Base-by-base conservation (phyloP, 1,140 invertebrate species). In the Propsilocerus akamusi region DNA sequence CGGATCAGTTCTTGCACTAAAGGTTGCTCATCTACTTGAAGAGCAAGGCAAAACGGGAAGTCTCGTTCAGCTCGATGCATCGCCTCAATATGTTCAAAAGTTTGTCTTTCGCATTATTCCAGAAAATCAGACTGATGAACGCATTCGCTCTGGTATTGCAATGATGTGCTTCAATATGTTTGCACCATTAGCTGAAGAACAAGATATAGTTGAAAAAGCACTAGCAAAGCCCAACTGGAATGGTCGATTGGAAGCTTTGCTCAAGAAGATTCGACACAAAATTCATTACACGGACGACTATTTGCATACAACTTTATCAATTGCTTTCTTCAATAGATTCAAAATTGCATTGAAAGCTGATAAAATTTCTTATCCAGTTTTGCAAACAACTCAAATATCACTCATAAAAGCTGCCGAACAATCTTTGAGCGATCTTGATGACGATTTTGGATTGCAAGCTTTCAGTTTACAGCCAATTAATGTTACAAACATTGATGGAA, bases 381-480 rank as follows among this genome's bases (percentile, higher is more conserved):
- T 57, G 46, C 47, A 77, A 3, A 75, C 73, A 57, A 71, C 80
- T 0, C 69, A 71, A 1, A 73, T 83, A 4, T 69, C 67, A 3
- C 65, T 86, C 10, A 60, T 84, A 3, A 74, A 77, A 53, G 78
- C 83, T 0, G 72, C 70, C 4, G 63, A 73, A 22, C 61, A 66
- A 2, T 64, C 68, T 1, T 47, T 73, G 1, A 56, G 70, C 25
- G 59, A 67, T 2, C 53, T 70, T 7, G 68, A 74, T 25, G 72
- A 77, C 25, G 77, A 83, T 57, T 85, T 83, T 59, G 75, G 75
- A 26, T 59, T 85, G 0, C 67, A 73, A 0, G 66, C 72, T 53
- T 60, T 69, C 49, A n/a, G 70, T 69, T 4, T 65, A 69, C 26
- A 58, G 64, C 1, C 61, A 66, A 68, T 76, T 0, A 66, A 65